These are phyloP conservation scores for Astyanax mexicanus DNA, from an alignment of 2,797 vertebrate species.

Conservation along the genomic window DNA sequence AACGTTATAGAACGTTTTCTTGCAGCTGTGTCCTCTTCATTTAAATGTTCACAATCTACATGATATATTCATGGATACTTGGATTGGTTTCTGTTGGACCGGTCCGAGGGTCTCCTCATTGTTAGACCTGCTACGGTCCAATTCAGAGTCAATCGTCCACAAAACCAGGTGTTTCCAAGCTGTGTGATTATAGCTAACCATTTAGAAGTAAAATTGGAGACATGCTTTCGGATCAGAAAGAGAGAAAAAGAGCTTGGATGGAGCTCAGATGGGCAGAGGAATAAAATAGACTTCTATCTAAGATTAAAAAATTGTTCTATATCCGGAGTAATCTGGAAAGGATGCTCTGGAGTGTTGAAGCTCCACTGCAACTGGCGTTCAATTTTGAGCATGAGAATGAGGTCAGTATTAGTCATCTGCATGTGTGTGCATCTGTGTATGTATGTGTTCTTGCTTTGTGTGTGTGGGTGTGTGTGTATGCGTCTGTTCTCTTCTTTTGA, in stretches of 20 bases:
- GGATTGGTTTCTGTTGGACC: not conserved
- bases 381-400: conserved; percentile 30
- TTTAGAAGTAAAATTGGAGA: conserved; percentile 27
- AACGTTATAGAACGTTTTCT: not conserved
- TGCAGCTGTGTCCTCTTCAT: not conserved
- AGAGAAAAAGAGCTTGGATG: not conserved
- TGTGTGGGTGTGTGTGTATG: conserved; percentile 11
- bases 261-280: not conserved
- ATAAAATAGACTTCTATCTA: conserved; percentile 1
- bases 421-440: conserved; percentile 31
- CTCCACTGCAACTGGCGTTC: conserved; percentile 22
- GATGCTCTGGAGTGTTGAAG: conserved; percentile 15
- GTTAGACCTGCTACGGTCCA: not conserved
- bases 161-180: conserved; percentile 11
- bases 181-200: conserved; percentile 25
- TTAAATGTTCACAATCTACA: too few species aligned
- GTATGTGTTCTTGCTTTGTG: conserved; percentile 27
- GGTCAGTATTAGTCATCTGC: conserved; percentile 21
- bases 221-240: conserved; percentile 29
- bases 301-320: conserved; percentile 5
- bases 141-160: conserved; percentile 24
- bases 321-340: conserved; percentile 37
- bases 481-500: not conserved
- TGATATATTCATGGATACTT: too few species aligned
- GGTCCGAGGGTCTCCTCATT: conserved; percentile 17